A percentile compares a stretch with the other conserved stretches of the same genome.
These are phyloP conservation scores for Drosophila suzukii DNA, from an alignment of 1,140 invertebrate species.

Conservation along the genomic window DNA sequence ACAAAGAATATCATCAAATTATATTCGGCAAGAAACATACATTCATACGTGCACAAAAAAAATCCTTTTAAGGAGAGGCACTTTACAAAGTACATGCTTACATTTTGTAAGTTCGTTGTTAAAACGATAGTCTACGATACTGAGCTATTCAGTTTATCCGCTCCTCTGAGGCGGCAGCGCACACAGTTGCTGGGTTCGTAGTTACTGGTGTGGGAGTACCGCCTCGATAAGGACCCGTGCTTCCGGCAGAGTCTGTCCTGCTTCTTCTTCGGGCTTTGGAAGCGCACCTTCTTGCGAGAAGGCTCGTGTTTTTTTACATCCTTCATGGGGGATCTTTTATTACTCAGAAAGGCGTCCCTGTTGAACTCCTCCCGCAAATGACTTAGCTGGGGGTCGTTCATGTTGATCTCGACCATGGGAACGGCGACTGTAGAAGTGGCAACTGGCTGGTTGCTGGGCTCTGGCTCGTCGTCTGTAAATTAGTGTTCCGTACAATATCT, in stretches of 20 bases:
- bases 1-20: not conserved
- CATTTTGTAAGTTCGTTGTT: too few relatives aligned
- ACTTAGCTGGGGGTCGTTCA: slow-evolving; percentile 41
- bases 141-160: slow-evolving; percentile 5
- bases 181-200: slow-evolving; percentile 16
- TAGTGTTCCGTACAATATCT: too few relatives aligned
- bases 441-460: not conserved
- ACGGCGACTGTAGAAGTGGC: slow-evolving; percentile 11
- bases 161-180: slow-evolving; percentile 39
- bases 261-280: not conserved
- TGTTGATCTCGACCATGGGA: slow-evolving; percentile 72
- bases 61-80: too few relatives aligned
- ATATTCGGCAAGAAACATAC: not conserved
- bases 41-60: not conserved
- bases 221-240: slow-evolving; percentile 9
- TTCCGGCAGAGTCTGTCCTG: slow-evolving; percentile 16
- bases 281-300: not conserved
- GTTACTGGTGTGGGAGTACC: not conserved
- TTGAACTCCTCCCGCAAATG: slow-evolving; percentile 49
- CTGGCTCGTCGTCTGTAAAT: slow-evolving; percentile 46
- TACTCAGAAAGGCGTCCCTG: slow-evolving; percentile 19
- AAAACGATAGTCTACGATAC: not conserved
- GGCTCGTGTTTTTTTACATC: not conserved
- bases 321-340: not conserved
- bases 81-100: too few relatives aligned